Conservation (phyloP, 2,797 vertebrate species). For the Pipistrellus kuhlii region DNA sequence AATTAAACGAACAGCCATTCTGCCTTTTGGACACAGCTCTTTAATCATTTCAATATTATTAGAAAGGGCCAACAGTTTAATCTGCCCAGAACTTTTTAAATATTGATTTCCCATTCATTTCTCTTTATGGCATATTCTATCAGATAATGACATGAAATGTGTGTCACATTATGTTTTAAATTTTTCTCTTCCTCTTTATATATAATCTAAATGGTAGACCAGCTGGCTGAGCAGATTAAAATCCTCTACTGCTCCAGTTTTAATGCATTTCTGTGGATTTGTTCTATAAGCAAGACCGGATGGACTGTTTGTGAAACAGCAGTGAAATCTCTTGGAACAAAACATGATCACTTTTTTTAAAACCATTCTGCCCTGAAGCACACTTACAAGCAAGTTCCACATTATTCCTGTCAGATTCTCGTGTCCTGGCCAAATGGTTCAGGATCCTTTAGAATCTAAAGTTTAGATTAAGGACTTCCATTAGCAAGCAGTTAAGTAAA, state of each 20-base stretch:
- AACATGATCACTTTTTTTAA: constrained; percentile 42
- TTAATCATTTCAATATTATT: not conserved
- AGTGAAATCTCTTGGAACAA: constrained; percentile 68
- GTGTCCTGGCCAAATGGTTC: constrained; percentile 51
- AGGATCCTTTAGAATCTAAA: not conserved
- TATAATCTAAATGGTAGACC: constrained; percentile 75
- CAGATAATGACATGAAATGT: constrained; percentile 5
- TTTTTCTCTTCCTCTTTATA: constrained; percentile 32
- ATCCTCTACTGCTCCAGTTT: constrained; percentile 70
- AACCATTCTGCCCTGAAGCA: constrained; percentile 63
- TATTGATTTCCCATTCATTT: constrained; percentile 29
- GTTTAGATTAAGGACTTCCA: constrained; percentile 51
- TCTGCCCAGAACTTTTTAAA: not conserved
- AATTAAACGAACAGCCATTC: not conserved
- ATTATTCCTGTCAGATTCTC: constrained; percentile 64
- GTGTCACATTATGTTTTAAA: not conserved
- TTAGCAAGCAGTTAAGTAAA: constrained; percentile 52
- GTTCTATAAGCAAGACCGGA: constrained; percentile 58
- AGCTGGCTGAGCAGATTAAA: constrained; percentile 82
- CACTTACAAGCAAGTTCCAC: constrained; percentile 67
- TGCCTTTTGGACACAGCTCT: not conserved
- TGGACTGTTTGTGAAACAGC: not conserved
- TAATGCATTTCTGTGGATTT: constrained; percentile 80
- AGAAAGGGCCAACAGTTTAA: not conserved
- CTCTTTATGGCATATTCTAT: constrained; percentile 36